Conservation (phyloP, 2,113 vertebrate species). For the Campylorhamphus procurvoides region DNA sequence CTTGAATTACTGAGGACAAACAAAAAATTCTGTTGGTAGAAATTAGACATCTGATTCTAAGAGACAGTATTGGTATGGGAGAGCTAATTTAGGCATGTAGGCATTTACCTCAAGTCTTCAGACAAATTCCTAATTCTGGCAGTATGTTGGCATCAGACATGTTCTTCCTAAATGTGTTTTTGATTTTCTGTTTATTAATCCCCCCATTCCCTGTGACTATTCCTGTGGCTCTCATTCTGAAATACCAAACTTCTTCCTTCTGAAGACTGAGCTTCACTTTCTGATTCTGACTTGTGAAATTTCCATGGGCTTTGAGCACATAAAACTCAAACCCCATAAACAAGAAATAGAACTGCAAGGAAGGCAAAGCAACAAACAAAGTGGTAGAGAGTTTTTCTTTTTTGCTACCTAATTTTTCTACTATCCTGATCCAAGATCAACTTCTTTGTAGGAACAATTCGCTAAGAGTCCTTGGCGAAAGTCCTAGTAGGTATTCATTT, state of each 20-base stretch:
- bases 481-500: not conserved
- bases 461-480: conserved; percentile 20
- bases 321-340: not conserved
- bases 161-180: not conserved
- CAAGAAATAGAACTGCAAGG: not conserved
- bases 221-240: not conserved
- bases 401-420: not conserved
- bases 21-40: not conserved
- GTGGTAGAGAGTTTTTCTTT: not conserved
- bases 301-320: not conserved
- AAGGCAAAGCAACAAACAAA: not conserved
- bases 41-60: not conserved
- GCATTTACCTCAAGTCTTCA: not conserved
- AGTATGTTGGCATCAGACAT: not conserved
- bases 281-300: not conserved
- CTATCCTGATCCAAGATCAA: not conserved
- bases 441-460: not conserved
- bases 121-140: not conserved
- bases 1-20: not conserved
- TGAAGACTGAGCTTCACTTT: not conserved
- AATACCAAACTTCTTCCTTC: not conserved
- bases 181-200: not conserved
- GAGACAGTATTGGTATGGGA: too few species aligned
- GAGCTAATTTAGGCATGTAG: not conserved
- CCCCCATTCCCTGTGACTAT: not conserved